A percentile compares a stretch with the other conserved stretches of the same genome.
These are phyloP conservation scores for Drosophila suzukii DNA, from an alignment of 1,140 invertebrate species.

Conservation along the genomic window DNA sequence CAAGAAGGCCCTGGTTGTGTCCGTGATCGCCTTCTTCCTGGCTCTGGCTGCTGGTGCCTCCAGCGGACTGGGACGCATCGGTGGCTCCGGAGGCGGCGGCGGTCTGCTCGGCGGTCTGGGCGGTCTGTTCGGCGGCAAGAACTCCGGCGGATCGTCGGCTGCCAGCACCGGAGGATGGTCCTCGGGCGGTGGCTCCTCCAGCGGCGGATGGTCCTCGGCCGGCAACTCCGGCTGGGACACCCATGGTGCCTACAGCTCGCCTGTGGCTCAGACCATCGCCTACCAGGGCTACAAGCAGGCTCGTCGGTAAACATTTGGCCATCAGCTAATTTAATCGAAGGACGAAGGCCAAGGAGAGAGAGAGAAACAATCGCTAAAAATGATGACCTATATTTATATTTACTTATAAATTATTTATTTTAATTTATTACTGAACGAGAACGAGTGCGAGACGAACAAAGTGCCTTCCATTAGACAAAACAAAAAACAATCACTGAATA, in stretches of 20 bases:
- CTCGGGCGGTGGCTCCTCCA: constrained; percentile 69
- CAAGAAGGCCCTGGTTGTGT: constrained; percentile 88
- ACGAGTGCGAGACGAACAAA: constrained; percentile 67
- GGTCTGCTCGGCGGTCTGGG: constrained; percentile 79
- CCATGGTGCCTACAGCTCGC: constrained; percentile 84
- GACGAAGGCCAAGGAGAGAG: constrained; percentile 43
- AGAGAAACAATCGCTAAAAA: constrained; percentile 74
- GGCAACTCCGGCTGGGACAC: constrained; percentile 79
- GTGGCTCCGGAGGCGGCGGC: constrained; percentile 71
- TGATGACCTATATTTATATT: constrained; percentile 82
- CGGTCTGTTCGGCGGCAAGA: constrained; percentile 78
- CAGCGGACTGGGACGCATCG: constrained; percentile 85
- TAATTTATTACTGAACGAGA: constrained; percentile 83
- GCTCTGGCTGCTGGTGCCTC: constrained; percentile 86
- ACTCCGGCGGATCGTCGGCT: constrained; percentile 64
- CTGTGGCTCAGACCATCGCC: constrained; percentile 84
- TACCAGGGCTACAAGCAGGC: constrained; percentile 84
- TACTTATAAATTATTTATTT: constrained; percentile 83
- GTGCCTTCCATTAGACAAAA: constrained; percentile 71
- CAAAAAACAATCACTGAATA: constrained; percentile 48
- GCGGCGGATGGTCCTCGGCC: constrained; percentile 70
- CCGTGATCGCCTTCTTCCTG: constrained; percentile 87
- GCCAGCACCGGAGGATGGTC: constrained; percentile 78
- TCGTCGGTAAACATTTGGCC: constrained; percentile 68
- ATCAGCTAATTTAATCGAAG: constrained; percentile 13